Percentiles rank a stretch among this genome's conserved stretches.
phyloP scores from a whole-genome alignment of 2,888 invertebrate genomes.

The Myopa testacea region DNA sequence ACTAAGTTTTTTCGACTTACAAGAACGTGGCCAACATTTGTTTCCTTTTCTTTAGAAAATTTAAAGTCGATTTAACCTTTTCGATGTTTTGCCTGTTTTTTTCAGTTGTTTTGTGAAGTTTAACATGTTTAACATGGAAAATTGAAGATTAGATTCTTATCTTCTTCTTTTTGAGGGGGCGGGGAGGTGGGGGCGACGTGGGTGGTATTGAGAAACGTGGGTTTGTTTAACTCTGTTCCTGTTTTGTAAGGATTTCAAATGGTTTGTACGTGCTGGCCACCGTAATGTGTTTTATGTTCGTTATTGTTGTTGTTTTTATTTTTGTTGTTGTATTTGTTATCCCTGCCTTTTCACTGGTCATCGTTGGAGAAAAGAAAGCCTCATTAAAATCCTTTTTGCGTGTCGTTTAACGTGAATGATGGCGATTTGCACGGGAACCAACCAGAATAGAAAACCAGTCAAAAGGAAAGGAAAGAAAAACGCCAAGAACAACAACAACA shows the following conservation, averaged over 20 bases:
- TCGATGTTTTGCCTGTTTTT: too few relatives aligned
- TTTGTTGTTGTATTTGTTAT: conserved; percentile 31
- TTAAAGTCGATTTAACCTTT: too few relatives aligned
- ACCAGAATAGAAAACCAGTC: neutral
- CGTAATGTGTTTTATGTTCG: conserved; percentile 30
- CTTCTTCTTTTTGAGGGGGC: neutral
- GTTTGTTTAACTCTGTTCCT: neutral
- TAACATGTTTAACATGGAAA: too few relatives aligned
- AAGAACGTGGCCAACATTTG: too few relatives aligned
- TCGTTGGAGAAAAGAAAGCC: conserved; percentile 22
- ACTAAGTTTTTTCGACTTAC: too few relatives aligned
- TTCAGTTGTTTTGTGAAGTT: too few relatives aligned
- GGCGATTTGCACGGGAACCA: conserved; percentile 8
- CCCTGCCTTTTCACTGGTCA: conserved; percentile 17
- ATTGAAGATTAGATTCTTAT: too few relatives aligned
- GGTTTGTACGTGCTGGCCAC: conserved; percentile 16
- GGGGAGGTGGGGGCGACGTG: too few relatives aligned
- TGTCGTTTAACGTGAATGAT: conserved; percentile 37
- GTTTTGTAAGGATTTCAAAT: conserved; percentile 9
- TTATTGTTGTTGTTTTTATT: conserved; percentile 41
- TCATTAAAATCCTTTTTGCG: conserved; percentile 44
- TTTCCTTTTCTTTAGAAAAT: too few relatives aligned
- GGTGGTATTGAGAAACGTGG: too few relatives aligned
- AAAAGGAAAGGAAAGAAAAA: too few relatives aligned
- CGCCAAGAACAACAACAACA: neutral